Evolutionary conservation across 2,888 invertebrate genomes (phyloP).

Genomic region (Orchesellides sinensis): DNA sequence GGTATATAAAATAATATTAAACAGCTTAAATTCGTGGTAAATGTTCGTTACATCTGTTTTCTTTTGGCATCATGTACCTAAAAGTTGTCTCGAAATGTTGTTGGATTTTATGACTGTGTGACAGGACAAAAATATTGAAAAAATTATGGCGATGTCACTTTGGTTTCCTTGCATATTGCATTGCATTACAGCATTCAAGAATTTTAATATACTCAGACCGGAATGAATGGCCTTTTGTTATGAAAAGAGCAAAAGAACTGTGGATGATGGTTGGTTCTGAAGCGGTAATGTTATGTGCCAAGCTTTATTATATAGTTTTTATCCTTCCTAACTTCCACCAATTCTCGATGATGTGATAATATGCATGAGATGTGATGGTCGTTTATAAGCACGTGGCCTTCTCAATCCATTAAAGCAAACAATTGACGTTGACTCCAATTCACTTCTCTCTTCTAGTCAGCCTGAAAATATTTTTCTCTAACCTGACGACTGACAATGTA

Average conservation of each 20-base stretch:
- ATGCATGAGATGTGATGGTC: slow-evolving; percentile 27
- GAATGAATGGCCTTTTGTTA: slow-evolving; percentile 27
- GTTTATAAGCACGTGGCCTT: slow-evolving; percentile 46
- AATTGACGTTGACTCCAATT: slow-evolving; percentile 44
- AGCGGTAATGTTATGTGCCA: too few species aligned
- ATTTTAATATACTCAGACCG: neutral
- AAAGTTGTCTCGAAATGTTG: too few species aligned
- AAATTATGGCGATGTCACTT: too few species aligned
- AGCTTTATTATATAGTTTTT: slow-evolving; percentile 5
- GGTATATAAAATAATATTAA: neutral
- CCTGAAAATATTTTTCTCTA: too few species aligned
- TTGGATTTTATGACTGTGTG: neutral
- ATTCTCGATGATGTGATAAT: slow-evolving; percentile 10
- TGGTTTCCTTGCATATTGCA: neutral
- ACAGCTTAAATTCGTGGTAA: neutral
- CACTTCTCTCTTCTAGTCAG: neutral
- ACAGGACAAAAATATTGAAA: too few species aligned
- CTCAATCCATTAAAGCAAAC: slow-evolving; percentile 48
- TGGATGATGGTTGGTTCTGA: neutral
- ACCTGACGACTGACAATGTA: too few species aligned
- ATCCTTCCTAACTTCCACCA: slow-evolving; percentile 33
- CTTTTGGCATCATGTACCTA: too few species aligned
- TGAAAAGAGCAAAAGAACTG: neutral
- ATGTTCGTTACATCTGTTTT: neutral
- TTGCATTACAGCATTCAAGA: neutral